Conservation (phyloP, 2,888 invertebrate genomes). For the Drosophila mettleri region DNA sequence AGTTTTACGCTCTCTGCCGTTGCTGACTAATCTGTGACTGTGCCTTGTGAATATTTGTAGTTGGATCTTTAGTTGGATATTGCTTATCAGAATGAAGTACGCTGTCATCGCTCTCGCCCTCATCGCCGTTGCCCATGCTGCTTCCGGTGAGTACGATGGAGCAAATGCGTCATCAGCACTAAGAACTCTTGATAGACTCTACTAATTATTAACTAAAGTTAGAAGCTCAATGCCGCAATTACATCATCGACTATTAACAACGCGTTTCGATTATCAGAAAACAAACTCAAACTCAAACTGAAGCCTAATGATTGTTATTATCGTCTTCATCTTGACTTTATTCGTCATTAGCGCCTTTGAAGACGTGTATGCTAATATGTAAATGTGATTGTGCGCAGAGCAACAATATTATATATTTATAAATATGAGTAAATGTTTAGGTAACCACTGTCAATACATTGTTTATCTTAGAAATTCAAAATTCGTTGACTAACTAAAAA, state of each 20-base stretch:
- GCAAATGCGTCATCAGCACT: conserved; percentile 38
- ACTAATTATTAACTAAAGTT: conserved; percentile 9
- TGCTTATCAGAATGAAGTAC: conserved; percentile 70
- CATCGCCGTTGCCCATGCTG: conserved; percentile 60
- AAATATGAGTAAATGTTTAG: neutral
- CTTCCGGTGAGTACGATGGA: conserved; percentile 72
- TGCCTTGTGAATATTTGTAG: conserved; percentile 35
- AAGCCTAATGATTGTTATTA: conserved; percentile 36
- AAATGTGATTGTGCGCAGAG: conserved; percentile 7
- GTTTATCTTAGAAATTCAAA: neutral
- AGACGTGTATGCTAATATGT: conserved; percentile 44
- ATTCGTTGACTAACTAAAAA: neutral
- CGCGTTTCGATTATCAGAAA: conserved; percentile 32
- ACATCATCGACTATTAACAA: conserved; percentile 49
- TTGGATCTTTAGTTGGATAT: conserved; percentile 25
- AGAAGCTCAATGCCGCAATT: conserved; percentile 33
- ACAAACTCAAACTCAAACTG: conserved; percentile 20
- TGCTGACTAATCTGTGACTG: conserved; percentile 34
- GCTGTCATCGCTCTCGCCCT: conserved; percentile 61
- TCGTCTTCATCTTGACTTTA: conserved; percentile 31
- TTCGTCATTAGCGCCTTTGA: conserved; percentile 35
- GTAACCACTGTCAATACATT: neutral
- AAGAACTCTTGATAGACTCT: neutral
- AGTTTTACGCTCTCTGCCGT: conserved; percentile 29
- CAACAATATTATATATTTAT: conserved; percentile 1